These are phyloP conservation scores for Drosophila peninsularis DNA, from an alignment of 2,888 invertebrate species.

Conservation along the genomic window DNA sequence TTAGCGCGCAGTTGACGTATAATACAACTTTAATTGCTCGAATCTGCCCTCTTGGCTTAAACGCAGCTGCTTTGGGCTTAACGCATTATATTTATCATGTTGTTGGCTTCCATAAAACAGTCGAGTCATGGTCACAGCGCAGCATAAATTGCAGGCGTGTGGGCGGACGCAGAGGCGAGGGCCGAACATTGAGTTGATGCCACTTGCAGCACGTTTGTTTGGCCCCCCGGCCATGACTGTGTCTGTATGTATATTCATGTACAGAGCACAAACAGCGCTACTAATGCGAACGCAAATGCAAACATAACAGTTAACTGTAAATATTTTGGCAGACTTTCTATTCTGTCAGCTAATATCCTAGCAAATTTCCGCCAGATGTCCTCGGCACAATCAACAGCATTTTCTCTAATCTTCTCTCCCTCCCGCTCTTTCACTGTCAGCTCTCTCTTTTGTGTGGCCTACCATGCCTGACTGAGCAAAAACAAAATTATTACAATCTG, in stretches of 20 bases:
- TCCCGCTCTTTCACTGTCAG: neutral
- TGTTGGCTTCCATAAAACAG: conserved; percentile 28
- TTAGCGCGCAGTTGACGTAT: neutral
- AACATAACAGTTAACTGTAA: conserved; percentile 42
- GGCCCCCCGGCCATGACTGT: conserved; percentile 31
- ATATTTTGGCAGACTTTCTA: conserved; percentile 48
- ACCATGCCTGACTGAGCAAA: conserved; percentile 23
- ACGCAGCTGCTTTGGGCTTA: conserved; percentile 27
- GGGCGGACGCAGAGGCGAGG: neutral
- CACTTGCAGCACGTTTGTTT: conserved; percentile 35
- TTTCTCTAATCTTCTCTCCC: conserved; percentile 3
- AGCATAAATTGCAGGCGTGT: conserved; percentile 18
- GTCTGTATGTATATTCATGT: neutral
- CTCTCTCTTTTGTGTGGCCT: conserved; percentile 22
- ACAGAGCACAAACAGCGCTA: conserved; percentile 15
- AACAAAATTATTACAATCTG: conserved; percentile 25
- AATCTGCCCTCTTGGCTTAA: conserved; percentile 34
- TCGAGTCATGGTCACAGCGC: conserved; percentile 22
- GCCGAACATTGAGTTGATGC: conserved; percentile 31
- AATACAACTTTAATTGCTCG: conserved; percentile 37
- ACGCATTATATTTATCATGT: conserved; percentile 38
- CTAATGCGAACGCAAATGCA: conserved; percentile 11
- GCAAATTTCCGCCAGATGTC: conserved; percentile 55
- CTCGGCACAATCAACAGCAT: neutral
- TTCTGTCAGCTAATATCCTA: conserved; percentile 55